A percentile compares a stretch with the other conserved stretches of the same genome.
Evolutionary conservation across 2,888 invertebrate genomes (phyloP).

Genomic region (Pristionchus exspectatus): DNA sequence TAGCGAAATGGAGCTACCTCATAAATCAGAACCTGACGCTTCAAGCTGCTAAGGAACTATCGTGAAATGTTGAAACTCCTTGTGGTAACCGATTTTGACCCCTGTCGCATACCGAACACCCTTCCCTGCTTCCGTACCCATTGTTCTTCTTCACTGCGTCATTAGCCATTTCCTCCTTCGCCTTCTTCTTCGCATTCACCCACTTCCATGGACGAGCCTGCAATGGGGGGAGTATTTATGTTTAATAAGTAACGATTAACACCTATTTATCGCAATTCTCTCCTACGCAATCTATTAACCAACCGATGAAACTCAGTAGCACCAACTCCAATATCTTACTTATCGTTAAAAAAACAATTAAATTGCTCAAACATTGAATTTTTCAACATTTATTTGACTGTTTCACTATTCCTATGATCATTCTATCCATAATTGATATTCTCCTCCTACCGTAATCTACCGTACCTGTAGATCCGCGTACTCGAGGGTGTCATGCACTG

Average conservation of each 20-base stretch:
- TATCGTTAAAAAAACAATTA: no score
- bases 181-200: conserved; percentile 8
- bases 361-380: no score
- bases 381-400: no score
- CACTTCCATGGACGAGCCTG: conserved; percentile 40
- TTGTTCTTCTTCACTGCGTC: background rate
- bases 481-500: background rate
- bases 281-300: no score
- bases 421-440: background rate
- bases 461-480: conserved; percentile 13
- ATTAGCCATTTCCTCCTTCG: conserved; percentile 2
- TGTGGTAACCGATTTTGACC: background rate
- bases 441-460: background rate
- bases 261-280: no score
- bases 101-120: background rate
- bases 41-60: background rate
- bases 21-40: background rate
- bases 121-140: background rate
- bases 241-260: background rate
- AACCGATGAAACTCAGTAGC: background rate
- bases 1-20: background rate
- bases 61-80: background rate
- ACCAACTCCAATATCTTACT: background rate
- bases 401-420: background rate
- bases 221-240: background rate